These are phyloP conservation scores for Manis javanica DNA, from an alignment of 2,797 vertebrate genomes.

Conservation along the genomic window DNA sequence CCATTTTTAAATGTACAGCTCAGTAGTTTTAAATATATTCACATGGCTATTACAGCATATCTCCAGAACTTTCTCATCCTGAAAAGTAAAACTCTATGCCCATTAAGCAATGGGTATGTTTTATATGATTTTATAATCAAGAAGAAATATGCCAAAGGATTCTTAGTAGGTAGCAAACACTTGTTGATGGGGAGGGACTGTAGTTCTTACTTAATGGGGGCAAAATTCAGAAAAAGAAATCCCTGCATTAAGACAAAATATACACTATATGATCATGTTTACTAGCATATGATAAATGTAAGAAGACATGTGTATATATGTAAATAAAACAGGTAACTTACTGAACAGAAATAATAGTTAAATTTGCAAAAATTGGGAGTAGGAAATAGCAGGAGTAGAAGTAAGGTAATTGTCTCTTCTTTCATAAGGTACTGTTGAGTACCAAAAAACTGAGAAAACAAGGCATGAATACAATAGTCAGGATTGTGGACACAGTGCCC, in stretches of 20 bases:
- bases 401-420: slow-evolving; percentile 46
- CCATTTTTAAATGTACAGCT: background rate
- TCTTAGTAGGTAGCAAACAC: background rate
- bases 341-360: slow-evolving; percentile 48
- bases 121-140: slow-evolving; percentile 31
- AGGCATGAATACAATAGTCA: slow-evolving; percentile 1
- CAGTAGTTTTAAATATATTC: background rate
- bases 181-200: background rate
- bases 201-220: background rate
- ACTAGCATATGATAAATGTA: background rate
- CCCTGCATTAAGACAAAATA: background rate
- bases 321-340: slow-evolving; percentile 46
- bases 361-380: slow-evolving; percentile 11
- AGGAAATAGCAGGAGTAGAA: background rate
- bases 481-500: slow-evolving; percentile 15
- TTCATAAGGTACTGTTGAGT: slow-evolving; percentile 7
- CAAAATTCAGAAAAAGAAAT: slow-evolving; percentile 19
- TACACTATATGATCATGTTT: background rate
- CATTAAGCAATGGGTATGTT: background rate
- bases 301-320: background rate
- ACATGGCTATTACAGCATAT: background rate
- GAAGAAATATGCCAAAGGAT: background rate
- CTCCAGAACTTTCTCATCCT: slow-evolving; percentile 27
- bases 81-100: background rate
- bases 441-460: slow-evolving; percentile 19